Conservation (phyloP, 2,888 invertebrate genomes). For the Noctua pronuba region DNA sequence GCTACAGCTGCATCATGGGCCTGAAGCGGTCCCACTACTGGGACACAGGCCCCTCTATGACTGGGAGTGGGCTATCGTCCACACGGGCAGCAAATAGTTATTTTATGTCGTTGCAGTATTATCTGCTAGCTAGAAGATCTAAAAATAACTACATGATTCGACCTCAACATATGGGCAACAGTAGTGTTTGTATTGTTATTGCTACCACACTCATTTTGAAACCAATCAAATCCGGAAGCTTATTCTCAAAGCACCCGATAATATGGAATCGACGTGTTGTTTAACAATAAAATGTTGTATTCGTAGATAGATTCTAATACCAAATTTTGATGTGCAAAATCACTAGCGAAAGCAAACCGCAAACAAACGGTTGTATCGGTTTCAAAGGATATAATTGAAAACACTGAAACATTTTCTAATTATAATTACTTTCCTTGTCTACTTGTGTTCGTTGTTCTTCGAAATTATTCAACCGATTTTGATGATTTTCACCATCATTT, state of each 20-base stretch:
- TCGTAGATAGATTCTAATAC: neutral
- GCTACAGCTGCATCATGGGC: neutral
- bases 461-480: too few species aligned
- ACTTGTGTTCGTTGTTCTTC: too few species aligned
- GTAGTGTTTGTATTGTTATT: neutral
- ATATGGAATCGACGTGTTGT: neutral
- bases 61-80: neutral
- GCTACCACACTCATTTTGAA: neutral
- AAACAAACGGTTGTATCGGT: too few species aligned
- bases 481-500: too few species aligned
- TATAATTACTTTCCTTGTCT: too few species aligned
- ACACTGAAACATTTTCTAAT: too few species aligned
- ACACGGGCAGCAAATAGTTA: neutral
- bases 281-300: neutral
- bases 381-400: too few species aligned
- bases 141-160: neutral
- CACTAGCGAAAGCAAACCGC: too few species aligned
- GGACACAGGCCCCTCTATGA: neutral
- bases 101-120: neutral
- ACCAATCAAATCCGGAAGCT: constrained; percentile 6
- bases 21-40: neutral
- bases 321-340: neutral
- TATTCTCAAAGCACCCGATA: neutral
- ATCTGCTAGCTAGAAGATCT: too few species aligned
- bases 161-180: neutral